Evolutionary conservation across 1,140 invertebrate genomes (phyloP).

Genomic region (Drosophila punjabiensis): DNA sequence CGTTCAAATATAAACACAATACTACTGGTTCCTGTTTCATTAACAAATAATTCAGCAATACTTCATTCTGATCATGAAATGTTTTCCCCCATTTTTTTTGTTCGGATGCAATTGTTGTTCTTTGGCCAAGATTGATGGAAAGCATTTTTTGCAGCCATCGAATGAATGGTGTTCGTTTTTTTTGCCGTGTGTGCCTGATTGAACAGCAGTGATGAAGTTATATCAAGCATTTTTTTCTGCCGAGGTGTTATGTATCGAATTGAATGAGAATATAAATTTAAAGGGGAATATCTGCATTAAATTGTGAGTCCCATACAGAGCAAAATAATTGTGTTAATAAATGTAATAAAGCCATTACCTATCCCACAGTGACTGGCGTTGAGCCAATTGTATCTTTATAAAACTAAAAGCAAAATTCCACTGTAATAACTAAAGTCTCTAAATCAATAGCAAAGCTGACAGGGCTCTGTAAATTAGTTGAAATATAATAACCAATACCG

Average conservation of each 20-base stretch:
- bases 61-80: slow-evolving; percentile 42
- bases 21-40: slow-evolving; percentile 19
- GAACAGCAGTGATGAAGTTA: slow-evolving; percentile 50
- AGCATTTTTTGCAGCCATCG: slow-evolving; percentile 18
- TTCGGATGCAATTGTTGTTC: slow-evolving; percentile 30
- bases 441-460: no score
- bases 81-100: slow-evolving; percentile 2
- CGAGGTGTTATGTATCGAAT: slow-evolving; percentile 11
- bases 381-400: no score
- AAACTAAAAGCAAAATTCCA: no score
- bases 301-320: neutral
- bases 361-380: no score
- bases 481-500: slow-evolving; percentile 9
- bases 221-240: slow-evolving; percentile 21
- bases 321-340: neutral
- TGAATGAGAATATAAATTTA: slow-evolving; percentile 5
- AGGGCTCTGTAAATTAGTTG: slow-evolving; percentile 25
- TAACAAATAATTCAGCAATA: slow-evolving; percentile 37
- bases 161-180: slow-evolving; percentile 20
- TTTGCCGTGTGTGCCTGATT: slow-evolving; percentile 32
- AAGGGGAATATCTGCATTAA: slow-evolving; percentile 15
- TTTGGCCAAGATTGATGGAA: slow-evolving; percentile 44
- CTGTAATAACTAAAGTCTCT: no score
- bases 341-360: slow-evolving; percentile 30
- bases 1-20: slow-evolving; percentile 11